Evolutionary conservation across 2,113 vertebrate genomes (phyloP).

Genomic region (Meleagris gallopavo): DNA sequence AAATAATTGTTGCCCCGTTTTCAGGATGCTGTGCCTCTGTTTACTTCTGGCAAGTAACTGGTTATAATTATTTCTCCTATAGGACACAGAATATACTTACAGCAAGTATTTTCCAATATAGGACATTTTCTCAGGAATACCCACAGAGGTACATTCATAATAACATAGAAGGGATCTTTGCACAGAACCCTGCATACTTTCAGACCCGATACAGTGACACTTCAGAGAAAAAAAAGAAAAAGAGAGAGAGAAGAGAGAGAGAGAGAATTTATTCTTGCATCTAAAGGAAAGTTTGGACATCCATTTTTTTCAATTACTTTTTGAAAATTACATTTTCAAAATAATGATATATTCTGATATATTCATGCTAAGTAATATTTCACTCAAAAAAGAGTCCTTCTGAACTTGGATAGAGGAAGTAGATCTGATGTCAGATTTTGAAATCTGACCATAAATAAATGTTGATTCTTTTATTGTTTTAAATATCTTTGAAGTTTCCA

Average conservation of each 20-base stretch:
- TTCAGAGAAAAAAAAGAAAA: no score
- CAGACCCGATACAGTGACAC: neutral
- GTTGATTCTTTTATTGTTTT: neutral
- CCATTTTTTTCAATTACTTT: no score
- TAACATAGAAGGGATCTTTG: neutral
- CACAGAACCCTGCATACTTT: neutral
- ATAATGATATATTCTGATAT: neutral
- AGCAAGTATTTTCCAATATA: neutral
- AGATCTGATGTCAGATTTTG: neutral
- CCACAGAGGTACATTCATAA: conserved; percentile 3
- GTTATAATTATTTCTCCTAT: neutral
- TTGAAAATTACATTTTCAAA: neutral
- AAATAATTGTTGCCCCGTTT: neutral
- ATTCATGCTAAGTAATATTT: neutral
- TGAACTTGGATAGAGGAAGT: neutral
- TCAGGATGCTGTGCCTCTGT: neutral
- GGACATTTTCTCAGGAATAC: neutral
- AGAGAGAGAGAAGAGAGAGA: neutral
- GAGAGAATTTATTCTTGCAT: neutral
- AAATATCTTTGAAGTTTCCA: conserved; percentile 52
- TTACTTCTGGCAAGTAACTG: neutral
- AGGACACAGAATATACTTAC: neutral
- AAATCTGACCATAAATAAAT: conserved; percentile 5
- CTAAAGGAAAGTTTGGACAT: neutral
- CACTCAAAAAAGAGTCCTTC: neutral